Conservation (phyloP, 2,797 vertebrate genomes). For the Pitangus sulphuratus region DNA sequence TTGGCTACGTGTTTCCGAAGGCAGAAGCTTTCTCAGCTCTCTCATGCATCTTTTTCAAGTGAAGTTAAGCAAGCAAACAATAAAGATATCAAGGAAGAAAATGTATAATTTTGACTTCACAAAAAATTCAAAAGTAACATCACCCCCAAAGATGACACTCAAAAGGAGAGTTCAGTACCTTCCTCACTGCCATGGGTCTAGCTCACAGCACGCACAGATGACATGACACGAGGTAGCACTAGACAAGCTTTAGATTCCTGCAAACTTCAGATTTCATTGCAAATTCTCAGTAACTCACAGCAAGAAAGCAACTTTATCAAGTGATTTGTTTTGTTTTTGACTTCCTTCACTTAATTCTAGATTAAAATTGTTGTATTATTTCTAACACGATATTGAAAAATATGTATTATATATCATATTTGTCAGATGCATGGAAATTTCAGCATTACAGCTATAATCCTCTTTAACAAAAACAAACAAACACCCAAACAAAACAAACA, state of each 20-base stretch:
- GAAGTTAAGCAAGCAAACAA: background rate
- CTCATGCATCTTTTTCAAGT: background rate
- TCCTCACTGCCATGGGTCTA: background rate
- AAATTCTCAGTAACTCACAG: background rate
- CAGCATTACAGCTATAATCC: background rate
- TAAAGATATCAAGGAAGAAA: background rate
- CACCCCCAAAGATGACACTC: background rate
- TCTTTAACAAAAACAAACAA: background rate
- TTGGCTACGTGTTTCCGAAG: background rate
- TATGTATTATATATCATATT: background rate
- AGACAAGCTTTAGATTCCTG: background rate
- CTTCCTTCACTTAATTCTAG: background rate
- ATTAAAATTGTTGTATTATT: background rate
- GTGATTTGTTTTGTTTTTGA: background rate
- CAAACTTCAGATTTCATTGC: background rate
- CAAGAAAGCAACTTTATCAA: background rate
- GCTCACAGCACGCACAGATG: background rate
- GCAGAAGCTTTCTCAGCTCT: background rate
- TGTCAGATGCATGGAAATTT: background rate
- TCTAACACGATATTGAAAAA: background rate
- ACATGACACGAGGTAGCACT: fast-evolving
- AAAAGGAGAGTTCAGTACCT: background rate
- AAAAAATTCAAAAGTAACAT: background rate
- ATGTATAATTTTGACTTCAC: background rate
- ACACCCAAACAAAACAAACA: no score